Percentiles rank a stretch among this genome's conserved stretches.
Evolutionary conservation across 2,888 invertebrate genomes (phyloP).

Genomic region (Drosophila mimica): DNA sequence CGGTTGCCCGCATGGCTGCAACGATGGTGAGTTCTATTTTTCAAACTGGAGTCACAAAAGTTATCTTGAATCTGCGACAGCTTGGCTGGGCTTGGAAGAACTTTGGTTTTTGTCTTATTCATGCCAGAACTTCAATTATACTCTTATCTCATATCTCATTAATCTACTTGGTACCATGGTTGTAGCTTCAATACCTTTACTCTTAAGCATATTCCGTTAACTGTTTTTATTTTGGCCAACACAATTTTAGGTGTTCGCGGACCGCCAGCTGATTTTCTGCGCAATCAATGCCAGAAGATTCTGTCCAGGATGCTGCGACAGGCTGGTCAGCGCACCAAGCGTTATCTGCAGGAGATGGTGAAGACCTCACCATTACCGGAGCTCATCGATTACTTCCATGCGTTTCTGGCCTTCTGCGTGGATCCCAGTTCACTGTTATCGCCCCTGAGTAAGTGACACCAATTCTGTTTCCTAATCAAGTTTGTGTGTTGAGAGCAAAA

Average conservation of each 20-base stretch:
- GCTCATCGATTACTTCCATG: slow-evolving; percentile 96
- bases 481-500: slow-evolving; percentile 11
- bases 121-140: neutral
- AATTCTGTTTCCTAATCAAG: neutral
- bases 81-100: neutral
- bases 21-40: slow-evolving; percentile 87
- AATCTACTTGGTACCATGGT: neutral
- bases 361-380: slow-evolving; percentile 91
- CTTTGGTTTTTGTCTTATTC: neutral
- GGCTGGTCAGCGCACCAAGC: slow-evolving; percentile 86
- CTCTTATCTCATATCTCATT: no score
- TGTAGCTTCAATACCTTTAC: neutral
- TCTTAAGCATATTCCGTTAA: neutral
- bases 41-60: neutral
- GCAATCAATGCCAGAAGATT: slow-evolving; percentile 93
- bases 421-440: slow-evolving; percentile 94
- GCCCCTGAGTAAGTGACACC: slow-evolving; percentile 90
- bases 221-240: neutral
- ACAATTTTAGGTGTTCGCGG: slow-evolving; percentile 87
- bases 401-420: slow-evolving; percentile 97
- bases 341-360: slow-evolving; percentile 90
- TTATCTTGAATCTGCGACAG: neutral
- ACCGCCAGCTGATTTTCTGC: slow-evolving; percentile 95
- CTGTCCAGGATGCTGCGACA: slow-evolving; percentile 91
- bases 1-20: slow-evolving; percentile 97